Base-by-base conservation (phyloP, 2,888 invertebrate species). In the Brachypalpus laphriformis region DNA sequence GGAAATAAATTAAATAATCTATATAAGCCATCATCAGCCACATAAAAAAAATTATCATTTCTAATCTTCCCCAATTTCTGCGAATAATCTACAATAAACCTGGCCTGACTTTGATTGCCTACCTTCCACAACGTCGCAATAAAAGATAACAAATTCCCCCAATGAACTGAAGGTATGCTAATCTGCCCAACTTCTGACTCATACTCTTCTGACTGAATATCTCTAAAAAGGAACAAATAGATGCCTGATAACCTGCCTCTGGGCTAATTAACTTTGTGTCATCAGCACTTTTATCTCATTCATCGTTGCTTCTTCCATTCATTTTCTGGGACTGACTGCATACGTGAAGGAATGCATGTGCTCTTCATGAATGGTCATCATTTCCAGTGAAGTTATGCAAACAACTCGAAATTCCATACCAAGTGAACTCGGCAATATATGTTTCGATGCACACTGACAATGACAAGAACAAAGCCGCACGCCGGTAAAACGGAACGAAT, bases 301-400 rank as follows among this genome's bases (percentile, higher is more conserved):
- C 63, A 82, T 63, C 49, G 42, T 75, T 42, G 28, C 16, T 57
- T 71, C 56, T 49, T 25, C 71, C 71, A 78, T 82, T 82, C 77
- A 66, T 72, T 77, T 25, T 71, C 65, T 72, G 59, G 20, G 14
- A 4, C 25, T 25, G 3, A 25, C 20, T 68, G 68, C 25, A 74
- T 65, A 83, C 83, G 83, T 80, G 83, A 75, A 80, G 22, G 74
- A 80, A 80, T 83, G 83, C 83, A 83, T 75, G 80, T 40, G 57
- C 20, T 59, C 57, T 14, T 75, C 57, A 74, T 80, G 70, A 80
- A 83, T 83, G 80, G 74, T 45, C 74, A 45, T 49, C 49, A 63
- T 74, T 83, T 83, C 83, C 56, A 74, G 31, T 1, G 72, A 82
- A 83, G 74, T 74, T 80, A 83, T 80, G 68, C 56, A 49, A 78